These are phyloP conservation scores for Drosophila bunnanda DNA, from an alignment of 2,888 invertebrate genomes.

Conservation along the genomic window DNA sequence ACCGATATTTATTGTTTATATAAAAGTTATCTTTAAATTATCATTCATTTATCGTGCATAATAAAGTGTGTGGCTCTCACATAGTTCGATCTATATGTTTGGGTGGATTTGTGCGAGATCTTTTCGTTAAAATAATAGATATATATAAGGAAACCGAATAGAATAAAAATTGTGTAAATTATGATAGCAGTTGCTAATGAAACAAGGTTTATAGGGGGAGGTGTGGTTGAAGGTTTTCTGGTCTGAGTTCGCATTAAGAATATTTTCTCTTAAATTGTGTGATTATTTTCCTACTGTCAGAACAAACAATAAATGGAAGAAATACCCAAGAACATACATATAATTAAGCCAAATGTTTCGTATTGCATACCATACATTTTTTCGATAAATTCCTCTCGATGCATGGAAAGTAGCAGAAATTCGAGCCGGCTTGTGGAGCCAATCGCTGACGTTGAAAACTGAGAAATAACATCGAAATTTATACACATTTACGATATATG, in stretches of 20 bases:
- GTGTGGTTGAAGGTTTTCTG: neutral
- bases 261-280: neutral
- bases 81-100: conserved; percentile 19
- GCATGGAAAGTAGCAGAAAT: conserved; percentile 20
- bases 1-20: conserved; percentile 69
- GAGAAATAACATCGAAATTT: conserved; percentile 15
- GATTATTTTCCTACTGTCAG: neutral
- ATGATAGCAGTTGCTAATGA: conserved; percentile 26
- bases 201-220: neutral
- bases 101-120: conserved; percentile 19
- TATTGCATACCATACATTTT: conserved; percentile 12
- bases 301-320: conserved; percentile 3
- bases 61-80: conserved; percentile 47
- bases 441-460: conserved; percentile 31
- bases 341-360: conserved; percentile 5
- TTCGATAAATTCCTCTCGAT: conserved; percentile 13
- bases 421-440: conserved; percentile 11
- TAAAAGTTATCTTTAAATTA: conserved; percentile 75
- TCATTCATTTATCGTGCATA: conserved; percentile 72
- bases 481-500: neutral
- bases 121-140: neutral
- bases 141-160: conserved; percentile 23
- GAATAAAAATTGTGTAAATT: conserved; percentile 57
- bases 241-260: neutral
- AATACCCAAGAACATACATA: neutral